Base-by-base conservation (phyloP, 2,113 vertebrate species). In the Esox niger region DNA sequence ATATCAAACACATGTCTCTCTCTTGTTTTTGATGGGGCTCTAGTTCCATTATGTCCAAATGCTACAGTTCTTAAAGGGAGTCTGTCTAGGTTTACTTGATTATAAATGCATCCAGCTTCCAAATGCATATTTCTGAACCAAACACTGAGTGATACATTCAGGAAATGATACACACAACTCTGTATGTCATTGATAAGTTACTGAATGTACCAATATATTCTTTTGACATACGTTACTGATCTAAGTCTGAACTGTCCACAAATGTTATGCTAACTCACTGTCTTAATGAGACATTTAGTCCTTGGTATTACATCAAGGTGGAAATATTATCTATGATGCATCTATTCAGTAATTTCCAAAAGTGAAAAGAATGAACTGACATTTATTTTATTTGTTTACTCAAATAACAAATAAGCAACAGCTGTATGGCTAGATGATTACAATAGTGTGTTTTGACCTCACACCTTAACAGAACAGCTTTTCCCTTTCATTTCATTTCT, bases 41-140 rank as follows among this genome's bases (percentile, higher is more conserved):
- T 7, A 30, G 57, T 29, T 32, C 17, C 31, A 31, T 7, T 20
- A 21, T 21, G 31, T 46, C 62, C 23, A 64, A 60, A 75, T 74
- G 64, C 46, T 65, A 52, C 61, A 10, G 21, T 68, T 59, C 64
- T 80, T 75, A 62, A 66, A 68, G 61, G 13, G 56, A 63, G 17
- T 58, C 70, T 75, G 81, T 81, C 84, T 80, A 78, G 72, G 68
- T 76, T 86, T 68, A 71, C 76, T 71, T 8, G 68, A 69, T 69
- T 71, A 71, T 70, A 64, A 84, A 84, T n/a, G n/a, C n/a, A n/a
- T n/a, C n/a, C 73, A 82, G 77, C 78, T 86, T 84, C 79, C 80
- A 71, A 20, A n/a, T 75, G 75, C 62, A 70, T 79, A 82, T 84
- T 82, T 86, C 75, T 78, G 75, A 76, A 79, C 77, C 71, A 74